These are phyloP conservation scores for Drosophila recens DNA, from an alignment of 2,888 invertebrate genomes.

Conservation along the genomic window DNA sequence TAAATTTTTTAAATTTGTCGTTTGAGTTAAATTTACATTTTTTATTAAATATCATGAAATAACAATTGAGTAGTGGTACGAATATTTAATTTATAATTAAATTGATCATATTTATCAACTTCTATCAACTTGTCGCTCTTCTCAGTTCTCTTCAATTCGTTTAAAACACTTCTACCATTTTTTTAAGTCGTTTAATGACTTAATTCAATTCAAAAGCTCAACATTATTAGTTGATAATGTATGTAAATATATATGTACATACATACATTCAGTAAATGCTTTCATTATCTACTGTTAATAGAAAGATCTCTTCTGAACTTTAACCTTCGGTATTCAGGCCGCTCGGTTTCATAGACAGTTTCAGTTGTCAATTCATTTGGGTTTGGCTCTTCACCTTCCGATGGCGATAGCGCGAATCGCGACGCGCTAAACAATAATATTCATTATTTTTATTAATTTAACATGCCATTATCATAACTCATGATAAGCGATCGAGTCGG, in stretches of 20 bases:
- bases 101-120: not conserved
- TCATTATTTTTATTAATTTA: conserved; percentile 78
- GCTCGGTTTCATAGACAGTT: not conserved
- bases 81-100: not conserved
- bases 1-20: not conserved
- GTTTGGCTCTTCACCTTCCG: conserved; percentile 38
- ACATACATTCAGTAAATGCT: not conserved
- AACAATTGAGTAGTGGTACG: not conserved
- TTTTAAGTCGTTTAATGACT: not conserved
- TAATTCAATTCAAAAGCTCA: not conserved
- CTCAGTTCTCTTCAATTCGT: not conserved
- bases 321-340: not conserved
- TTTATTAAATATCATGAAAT: not conserved
- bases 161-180: not conserved
- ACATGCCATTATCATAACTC: conserved; percentile 69
- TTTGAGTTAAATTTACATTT: not conserved
- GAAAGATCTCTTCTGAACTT: conserved; percentile 12
- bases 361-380: conserved; percentile 11
- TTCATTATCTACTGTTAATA: not conserved
- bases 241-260: not conserved
- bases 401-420: conserved; percentile 28
- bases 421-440: conserved; percentile 64
- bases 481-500: conserved; percentile 48
- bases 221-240: not conserved
- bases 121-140: no score